Conservation (phyloP, 2,888 invertebrate genomes). For the Apotomis betuletana region DNA sequence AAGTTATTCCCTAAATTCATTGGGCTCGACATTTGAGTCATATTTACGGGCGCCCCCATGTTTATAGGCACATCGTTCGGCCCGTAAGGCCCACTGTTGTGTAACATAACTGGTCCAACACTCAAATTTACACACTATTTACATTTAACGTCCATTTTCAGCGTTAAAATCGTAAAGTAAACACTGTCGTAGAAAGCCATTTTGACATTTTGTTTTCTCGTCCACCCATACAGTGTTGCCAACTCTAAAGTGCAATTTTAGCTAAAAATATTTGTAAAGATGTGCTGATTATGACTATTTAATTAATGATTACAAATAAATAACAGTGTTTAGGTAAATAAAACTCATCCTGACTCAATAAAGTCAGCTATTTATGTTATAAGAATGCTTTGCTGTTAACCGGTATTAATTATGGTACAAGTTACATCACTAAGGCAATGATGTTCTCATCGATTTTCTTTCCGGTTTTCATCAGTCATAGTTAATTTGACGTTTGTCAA, state of each 20-base stretch:
- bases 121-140: conserved; percentile 41
- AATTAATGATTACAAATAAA: too few relatives aligned
- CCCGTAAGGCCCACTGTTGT: conserved; percentile 71
- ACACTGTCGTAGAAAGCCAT: conserved; percentile 67
- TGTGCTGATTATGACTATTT: too few relatives aligned
- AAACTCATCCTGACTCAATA: too few relatives aligned
- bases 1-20: conserved; percentile 63
- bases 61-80: conserved; percentile 67
- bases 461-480: conserved; percentile 32
- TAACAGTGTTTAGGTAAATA: too few relatives aligned
- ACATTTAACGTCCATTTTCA: conserved; percentile 43
- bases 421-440: conserved; percentile 25
- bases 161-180: conserved; percentile 56
- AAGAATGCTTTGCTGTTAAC: too few relatives aligned
- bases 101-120: conserved; percentile 62
- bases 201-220: conserved; percentile 60
- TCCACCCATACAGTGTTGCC: conserved; percentile 34
- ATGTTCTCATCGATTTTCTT: conserved; percentile 28
- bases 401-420: neutral
- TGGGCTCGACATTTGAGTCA: conserved; percentile 58
- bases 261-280: too few relatives aligned
- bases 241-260: too few relatives aligned
- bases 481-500: conserved; percentile 37
- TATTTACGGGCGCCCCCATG: conserved; percentile 63
- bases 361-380: too few relatives aligned